Base-by-base conservation (phyloP, 2,888 invertebrate species). In the Andrena bucephala region DNA sequence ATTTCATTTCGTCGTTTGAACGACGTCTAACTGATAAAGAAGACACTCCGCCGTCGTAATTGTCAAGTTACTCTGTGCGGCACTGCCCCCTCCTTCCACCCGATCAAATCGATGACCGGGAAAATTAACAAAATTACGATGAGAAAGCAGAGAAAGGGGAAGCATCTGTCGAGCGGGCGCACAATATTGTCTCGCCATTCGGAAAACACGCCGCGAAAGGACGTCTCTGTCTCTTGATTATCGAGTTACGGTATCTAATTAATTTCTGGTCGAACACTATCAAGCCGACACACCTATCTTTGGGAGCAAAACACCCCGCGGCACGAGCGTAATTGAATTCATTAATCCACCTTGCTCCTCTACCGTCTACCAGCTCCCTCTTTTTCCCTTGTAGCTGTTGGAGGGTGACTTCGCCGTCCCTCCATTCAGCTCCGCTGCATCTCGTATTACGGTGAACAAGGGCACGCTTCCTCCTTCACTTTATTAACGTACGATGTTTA, bases 251-350 rank as follows among this genome's bases (percentile, higher is more conserved):
- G 13, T 2, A 16, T 10, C 57, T 62, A 80, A 77, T 80, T 80
- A 80, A 80, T 71, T 80, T 62, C 77, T 62, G 36, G 59, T 65
- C 59, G 66, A 79, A 33, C 36, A 16, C 10, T 24, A 63, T 65
- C 48, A n/a, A 72, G 6, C n/a, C 50, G 52, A 27, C 76, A 66
- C 66, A 27, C 59, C 60, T 62, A 66, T 10, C 36, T 36, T 8
- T 31, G 31, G 8, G 2, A 29, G 42, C 16, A 29, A 70, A 59
- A 66, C 31, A 48, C 57, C 50, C 52, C 50, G n/a, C 2, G 50
- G 13, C 27, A 29, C 13, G 10, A 13, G 7, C 31, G 20, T 80
- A 80, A 80, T 80, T 71, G 67, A 67, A 77, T 80, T 80, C 54
- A 60, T 70, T 62, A 48, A 76, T 76, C 66, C 63, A 36, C 27